Conservation (phyloP, 2,888 invertebrate species). For the Harmothoe impar region DNA sequence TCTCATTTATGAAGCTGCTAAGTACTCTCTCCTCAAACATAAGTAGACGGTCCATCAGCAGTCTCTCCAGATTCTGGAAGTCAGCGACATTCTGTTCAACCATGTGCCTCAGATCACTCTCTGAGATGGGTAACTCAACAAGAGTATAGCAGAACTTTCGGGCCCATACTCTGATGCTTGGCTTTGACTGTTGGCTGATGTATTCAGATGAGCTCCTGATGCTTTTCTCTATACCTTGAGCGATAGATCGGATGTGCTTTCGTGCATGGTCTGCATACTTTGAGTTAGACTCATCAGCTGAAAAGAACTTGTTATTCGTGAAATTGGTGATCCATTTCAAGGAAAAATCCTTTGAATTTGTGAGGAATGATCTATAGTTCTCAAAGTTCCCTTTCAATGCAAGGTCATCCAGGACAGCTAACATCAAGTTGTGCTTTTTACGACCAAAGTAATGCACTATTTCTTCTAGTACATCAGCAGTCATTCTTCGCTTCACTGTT, state of each 20-base stretch:
- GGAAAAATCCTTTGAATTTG: constrained; percentile 35
- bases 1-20: neutral
- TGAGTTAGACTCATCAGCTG: neutral
- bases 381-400: constrained; percentile 55
- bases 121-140: neutral
- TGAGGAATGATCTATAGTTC: constrained; percentile 47
- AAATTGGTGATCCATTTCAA: constrained; percentile 53
- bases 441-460: constrained; percentile 35
- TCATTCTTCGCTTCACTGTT: constrained; percentile 31
- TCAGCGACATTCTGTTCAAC: constrained; percentile 9
- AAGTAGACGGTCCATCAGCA: neutral
- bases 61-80: constrained; percentile 18
- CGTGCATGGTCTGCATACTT: constrained; percentile 21
- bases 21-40: neutral
- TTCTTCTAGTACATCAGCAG: constrained; percentile 22
- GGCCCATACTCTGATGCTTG: neutral
- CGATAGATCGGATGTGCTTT: neutral
- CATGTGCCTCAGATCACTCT: constrained; percentile 36
- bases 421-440: constrained; percentile 36
- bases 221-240: constrained; percentile 33
- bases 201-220: neutral
- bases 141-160: neutral
- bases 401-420: constrained; percentile 46
- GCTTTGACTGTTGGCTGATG: neutral
- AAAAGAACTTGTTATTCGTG: constrained; percentile 10